Conservation (phyloP, 2,113 vertebrate genomes). For the Haliaeetus leucogaster region DNA sequence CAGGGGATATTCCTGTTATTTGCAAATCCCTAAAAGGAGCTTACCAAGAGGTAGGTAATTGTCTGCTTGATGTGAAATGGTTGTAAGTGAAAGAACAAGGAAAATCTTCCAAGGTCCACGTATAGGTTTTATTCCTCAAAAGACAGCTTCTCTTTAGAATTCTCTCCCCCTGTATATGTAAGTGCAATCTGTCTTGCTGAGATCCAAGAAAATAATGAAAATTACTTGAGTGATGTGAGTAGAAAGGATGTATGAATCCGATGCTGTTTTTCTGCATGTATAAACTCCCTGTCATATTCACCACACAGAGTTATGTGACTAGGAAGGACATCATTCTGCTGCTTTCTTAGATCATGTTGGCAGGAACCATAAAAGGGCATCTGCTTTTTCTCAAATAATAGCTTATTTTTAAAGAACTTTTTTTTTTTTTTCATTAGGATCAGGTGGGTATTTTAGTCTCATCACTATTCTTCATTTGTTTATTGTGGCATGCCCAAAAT, state of each 20-base stretch:
- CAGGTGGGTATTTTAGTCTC: not conserved
- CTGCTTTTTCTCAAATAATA: not conserved
- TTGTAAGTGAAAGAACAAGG: not conserved
- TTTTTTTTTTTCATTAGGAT: not conserved
- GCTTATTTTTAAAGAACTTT: not conserved
- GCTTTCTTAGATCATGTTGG: not conserved
- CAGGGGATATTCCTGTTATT: not conserved
- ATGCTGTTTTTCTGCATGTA: not conserved
- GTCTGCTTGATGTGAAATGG: not conserved
- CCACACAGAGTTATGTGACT: not conserved
- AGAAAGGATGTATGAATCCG: not conserved
- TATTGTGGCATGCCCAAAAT: not conserved
- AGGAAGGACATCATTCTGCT: not conserved
- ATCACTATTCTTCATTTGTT: not conserved
- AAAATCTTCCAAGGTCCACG: not conserved
- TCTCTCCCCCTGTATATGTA: not conserved
- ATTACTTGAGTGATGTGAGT: not conserved
- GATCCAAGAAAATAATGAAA: not conserved
- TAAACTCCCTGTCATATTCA: not conserved
- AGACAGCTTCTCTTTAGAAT: not conserved
- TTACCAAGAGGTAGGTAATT: not conserved
- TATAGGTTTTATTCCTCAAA: not conserved
- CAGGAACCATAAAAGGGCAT: not conserved
- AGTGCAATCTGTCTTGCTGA: not conserved
- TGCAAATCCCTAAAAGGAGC: not conserved